These are phyloP conservation scores for Alaudala cheleensis DNA, from an alignment of 2,113 vertebrate species.

Conservation along the genomic window DNA sequence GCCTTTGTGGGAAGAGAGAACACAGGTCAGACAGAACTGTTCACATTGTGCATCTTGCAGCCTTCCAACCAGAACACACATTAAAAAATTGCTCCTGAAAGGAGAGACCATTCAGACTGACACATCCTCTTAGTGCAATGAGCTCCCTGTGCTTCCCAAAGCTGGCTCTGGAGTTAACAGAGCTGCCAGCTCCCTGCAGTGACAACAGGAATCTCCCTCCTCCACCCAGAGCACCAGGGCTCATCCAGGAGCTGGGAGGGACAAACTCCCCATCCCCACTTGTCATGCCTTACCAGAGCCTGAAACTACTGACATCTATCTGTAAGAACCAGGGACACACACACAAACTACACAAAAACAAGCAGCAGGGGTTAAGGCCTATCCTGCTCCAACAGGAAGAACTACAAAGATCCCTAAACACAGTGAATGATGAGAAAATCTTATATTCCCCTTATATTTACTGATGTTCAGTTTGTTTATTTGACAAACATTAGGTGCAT, in stretches of 20 bases:
- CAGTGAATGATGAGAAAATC: not conserved
- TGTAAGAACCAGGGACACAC: not conserved
- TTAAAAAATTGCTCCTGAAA: not conserved
- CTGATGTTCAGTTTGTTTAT: not conserved
- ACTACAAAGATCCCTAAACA: not conserved
- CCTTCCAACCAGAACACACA: not conserved
- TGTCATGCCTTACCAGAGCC: not conserved
- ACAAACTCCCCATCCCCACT: not conserved
- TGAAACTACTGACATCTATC: not conserved
- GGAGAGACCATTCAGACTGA: not conserved
- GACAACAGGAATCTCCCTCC: not conserved
- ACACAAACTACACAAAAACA: not conserved
- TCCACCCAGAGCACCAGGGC: not conserved
- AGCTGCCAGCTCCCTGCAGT: not conserved
- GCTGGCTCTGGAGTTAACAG: not conserved
- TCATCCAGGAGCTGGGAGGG: not conserved
- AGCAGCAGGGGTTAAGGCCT: not conserved
- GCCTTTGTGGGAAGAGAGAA: conserved; percentile 67
- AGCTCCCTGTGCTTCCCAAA: not conserved
- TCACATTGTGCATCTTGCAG: not conserved
- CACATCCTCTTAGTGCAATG: not conserved
- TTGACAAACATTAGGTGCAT: not conserved
- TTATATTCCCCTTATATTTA: not conserved
- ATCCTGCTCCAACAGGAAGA: not conserved
- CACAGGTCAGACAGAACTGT: not conserved